phyloP scores from a whole-genome alignment of 2,797 vertebrate genomes.

The Cygnus olor region DNA sequence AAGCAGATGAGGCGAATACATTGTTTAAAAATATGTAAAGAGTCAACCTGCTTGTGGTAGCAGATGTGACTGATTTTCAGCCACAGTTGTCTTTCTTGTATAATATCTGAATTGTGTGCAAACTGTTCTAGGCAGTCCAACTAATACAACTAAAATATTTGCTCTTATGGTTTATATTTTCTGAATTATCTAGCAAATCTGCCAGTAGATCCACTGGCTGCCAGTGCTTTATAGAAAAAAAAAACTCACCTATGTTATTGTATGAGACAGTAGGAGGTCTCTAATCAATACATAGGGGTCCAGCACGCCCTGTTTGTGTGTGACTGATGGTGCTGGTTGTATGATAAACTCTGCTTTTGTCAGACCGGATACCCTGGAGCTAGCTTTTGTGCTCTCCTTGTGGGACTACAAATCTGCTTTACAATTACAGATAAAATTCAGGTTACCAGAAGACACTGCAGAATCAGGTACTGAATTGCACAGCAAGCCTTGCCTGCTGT shows the following conservation, averaged over 20 bases:
- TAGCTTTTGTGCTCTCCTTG: conserved; percentile 11
- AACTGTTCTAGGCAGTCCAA: neutral
- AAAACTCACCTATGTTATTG: neutral
- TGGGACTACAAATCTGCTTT: neutral
- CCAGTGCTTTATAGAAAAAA: neutral
- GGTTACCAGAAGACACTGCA: conserved; percentile 14
- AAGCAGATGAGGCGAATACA: neutral
- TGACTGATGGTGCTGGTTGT: neutral
- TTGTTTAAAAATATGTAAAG: neutral
- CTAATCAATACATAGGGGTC: neutral
- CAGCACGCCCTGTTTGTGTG: neutral
- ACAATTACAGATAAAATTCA: conserved; percentile 17
- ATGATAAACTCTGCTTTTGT: neutral
- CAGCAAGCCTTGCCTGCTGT: conserved; percentile 12
- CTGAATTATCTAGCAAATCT: neutral
- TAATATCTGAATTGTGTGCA: neutral
- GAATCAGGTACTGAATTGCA: conserved; percentile 37
- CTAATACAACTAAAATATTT: conserved; percentile 28
- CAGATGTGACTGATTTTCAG: neutral
- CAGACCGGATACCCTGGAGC: neutral
- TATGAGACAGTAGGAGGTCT: neutral
- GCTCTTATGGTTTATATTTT: neutral
- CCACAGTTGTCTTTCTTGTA: neutral
- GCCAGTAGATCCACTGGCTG: rapidly evolving
- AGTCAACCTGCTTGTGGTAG: neutral